Base-by-base conservation (phyloP, 1,140 invertebrate genomes). In the Drosophila repletoides region DNA sequence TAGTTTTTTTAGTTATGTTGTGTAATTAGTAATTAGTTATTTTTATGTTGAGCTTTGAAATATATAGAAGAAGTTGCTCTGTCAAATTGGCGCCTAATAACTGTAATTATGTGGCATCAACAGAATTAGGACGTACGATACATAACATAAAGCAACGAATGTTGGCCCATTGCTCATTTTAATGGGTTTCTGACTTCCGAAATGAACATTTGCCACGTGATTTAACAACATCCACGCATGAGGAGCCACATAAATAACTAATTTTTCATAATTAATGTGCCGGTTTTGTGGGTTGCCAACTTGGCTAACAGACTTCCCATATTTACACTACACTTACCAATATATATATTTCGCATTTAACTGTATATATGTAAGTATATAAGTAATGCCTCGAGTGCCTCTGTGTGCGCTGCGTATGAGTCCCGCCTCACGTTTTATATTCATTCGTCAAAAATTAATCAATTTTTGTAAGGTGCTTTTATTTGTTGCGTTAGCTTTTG, bases 141-240 rank as follows among this genome's bases (percentile, higher is more conserved):
- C 52, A 7, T 7, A 9, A 19, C 5, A 19, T 5, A 24, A 34
- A n/a, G 10, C 6, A 70, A 58, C 51, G 33, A 36, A 29, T 40
- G 10, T 17, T 45, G 60, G 45, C 33, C 29, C 71, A 79, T 79
- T 67, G 60, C 55, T 79, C 56, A 71, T 71, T 75, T 75, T 80
- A 79, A 79, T 75, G 76, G 40, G 46, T n/a, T n/a, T 21, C 22
- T 9, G 56, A 5, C 59, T 80, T 59, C 63, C 66, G 60, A 80
- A 75, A 80, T 79, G 55, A 80, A 80, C 76, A 80, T 80, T 80
- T 46, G 49, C 72, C 76, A 80, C 76, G 71, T 79, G 65, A 80
- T 71, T 80, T 71, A 28, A 38, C 63, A 60, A 52, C 61, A 65
- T 58, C 22, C 61, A 36, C 48, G 24, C 31, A 26, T 58, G 29